Evolutionary conservation across 2,113 vertebrate genomes (phyloP), one percentile per base, ranked within the genome.

Genomic region (Pica pica): DNA sequence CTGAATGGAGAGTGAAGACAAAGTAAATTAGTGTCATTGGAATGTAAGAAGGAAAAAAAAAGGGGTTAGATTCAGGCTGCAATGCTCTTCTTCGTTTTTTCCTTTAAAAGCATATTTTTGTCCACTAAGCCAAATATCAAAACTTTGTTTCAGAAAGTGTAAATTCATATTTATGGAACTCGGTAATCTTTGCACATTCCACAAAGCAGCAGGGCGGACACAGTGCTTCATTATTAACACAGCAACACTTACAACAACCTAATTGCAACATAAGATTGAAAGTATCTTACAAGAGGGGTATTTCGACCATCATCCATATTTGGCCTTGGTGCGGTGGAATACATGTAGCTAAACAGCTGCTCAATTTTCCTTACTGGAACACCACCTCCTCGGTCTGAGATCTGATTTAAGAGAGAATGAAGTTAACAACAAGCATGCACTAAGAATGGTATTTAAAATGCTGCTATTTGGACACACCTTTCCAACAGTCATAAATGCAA

Each of bases 291-390:
- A 98, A 99, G 97, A 41, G 99, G 99, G 19, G 99, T 98, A 16
- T 99, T 99, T 49, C 98, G 98, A 30, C 95, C 97, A 73, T 98
- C 98, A 89, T 99, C 98, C 81, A 96, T 82, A 44, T 98, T 98
- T 1, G 99, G 99, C 17, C 97, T 98, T 7, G 99, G 99, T 27
- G 99, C 99, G 0, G 99, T 99, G 88, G 99, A 99, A 96, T 99
- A 99, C 92, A 98, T 99, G 95, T 99, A 99, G 97, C 99, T 99
- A 26, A 99, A 99, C 14, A 99, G 98, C 28, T 88, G 98, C 86
- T 99, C 99, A 6, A 98, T 99, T 97, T 99, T 99, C 94, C 98
- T 98, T 77, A 99, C 96, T 4, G 99, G 99, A 74, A 99, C 99
- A 18, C 99, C 99, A 15, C 99, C 99, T 67, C 99, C 99, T 97